Base-by-base conservation (phyloP, 2,113 vertebrate genomes). In the Oophaga pumilio region DNA sequence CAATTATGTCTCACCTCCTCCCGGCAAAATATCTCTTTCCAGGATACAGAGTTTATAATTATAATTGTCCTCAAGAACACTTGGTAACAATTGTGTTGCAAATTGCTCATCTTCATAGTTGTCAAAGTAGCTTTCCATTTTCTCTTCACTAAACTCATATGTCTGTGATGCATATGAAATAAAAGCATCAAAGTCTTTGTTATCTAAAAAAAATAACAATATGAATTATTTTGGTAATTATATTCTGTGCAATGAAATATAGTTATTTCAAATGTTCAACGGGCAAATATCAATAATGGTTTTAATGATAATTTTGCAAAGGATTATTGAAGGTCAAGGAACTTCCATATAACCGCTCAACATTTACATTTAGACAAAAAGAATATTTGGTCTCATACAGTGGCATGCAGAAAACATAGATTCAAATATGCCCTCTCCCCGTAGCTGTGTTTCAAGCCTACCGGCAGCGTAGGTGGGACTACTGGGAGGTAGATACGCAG, bases 1-100 rank as follows among this genome's bases (percentile, higher is more conserved):
- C 8, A 28, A 68, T 12, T 64, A 82, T 52, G 15, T 49, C 89
- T 94, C 88, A 98, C 97, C 97, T 95, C 96, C 97, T 90, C 97
- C 97, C 0, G 97, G 97, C 69, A 95, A 91, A 76, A 97, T 78
- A 68, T 98, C 97, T 91, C 97, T 95, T 90, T 98, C 97, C 69
- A 95, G 89, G 88, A 98, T 93, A 89, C 95, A 97, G 73, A 98
- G 90, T 6, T 92, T 95, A 85, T 97, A 97, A 26, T 96, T 96
- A 28, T 96, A 96, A 91, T 90, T 92, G 28, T 94, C 94, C 93
- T 98, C 97, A 80, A 98, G 85, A 20, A 96, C 89, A 3, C 92
- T 91, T 56, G 95, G 94, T 28, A 98, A 91, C 8, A 95, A 76
- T 4, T 91, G 93, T 89, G 95, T 71, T 10, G 95, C 95, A 91